Conservation (phyloP, 2,797 vertebrate species). For the Peromyscus aztecus region DNA sequence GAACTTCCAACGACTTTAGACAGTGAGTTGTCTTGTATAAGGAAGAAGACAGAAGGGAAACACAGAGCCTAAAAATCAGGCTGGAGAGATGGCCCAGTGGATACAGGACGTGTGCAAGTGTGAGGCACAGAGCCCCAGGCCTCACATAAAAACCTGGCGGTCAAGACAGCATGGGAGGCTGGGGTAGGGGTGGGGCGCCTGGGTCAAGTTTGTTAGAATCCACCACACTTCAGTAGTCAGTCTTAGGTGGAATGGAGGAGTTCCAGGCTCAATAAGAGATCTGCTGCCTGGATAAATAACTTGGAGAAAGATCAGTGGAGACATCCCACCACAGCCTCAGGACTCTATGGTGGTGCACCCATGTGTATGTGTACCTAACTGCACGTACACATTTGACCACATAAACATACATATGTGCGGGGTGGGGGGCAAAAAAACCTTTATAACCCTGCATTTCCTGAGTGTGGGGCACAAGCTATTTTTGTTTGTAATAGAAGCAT, state of each 20-base stretch:
- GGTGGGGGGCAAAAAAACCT: background rate
- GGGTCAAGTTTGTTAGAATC: background rate
- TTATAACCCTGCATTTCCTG: background rate
- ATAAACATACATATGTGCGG: background rate
- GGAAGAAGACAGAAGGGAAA: background rate
- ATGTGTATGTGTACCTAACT: no score
- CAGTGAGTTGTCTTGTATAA: background rate
- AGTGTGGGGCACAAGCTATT: background rate
- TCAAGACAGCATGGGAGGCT: background rate
- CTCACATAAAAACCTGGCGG: background rate
- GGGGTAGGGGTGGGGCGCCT: background rate
- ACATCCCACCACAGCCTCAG: background rate
- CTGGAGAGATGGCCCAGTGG: background rate
- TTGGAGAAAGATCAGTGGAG: background rate
- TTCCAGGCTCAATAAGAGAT: background rate
- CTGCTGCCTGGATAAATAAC: background rate
- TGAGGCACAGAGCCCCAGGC: background rate
- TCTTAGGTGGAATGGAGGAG: background rate
- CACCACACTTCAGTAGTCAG: background rate
- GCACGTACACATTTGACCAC: background rate
- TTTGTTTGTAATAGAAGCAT: background rate
- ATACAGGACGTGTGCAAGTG: background rate
- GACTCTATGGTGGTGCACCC: background rate
- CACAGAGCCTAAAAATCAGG: background rate
- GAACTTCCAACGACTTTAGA: background rate